These are phyloP conservation scores for Leptatherina wallacei DNA, from an alignment of 2,797 vertebrate species.

Conservation along the genomic window DNA sequence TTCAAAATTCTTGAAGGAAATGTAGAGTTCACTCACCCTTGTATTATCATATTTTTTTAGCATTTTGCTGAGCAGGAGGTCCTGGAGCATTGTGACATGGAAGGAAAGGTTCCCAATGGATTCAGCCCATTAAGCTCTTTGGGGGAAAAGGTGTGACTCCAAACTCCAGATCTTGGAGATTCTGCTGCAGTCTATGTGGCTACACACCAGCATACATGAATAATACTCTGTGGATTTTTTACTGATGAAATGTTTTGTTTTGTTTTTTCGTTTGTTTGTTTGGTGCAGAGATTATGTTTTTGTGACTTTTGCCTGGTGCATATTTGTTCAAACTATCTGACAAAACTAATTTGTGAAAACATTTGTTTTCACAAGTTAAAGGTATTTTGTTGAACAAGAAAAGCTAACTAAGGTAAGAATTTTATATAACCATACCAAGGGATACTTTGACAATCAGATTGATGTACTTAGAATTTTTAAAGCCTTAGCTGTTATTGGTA, in stretches of 20 bases:
- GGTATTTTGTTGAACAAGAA: neutral
- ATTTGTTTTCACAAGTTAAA: neutral
- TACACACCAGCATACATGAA: conserved; percentile 29
- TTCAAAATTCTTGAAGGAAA: conserved; percentile 42
- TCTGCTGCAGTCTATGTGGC: conserved; percentile 51
- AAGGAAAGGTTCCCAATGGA: conserved; percentile 51
- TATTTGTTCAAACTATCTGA: neutral
- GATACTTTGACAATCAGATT: no score
- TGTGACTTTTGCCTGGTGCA: neutral
- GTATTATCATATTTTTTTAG: conserved; percentile 49
- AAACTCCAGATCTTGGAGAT: conserved; percentile 59
- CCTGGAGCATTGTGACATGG: conserved; percentile 36
- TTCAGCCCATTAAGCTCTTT: conserved; percentile 62
- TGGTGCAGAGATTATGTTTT: neutral
- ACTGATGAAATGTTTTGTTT: conserved; percentile 44
- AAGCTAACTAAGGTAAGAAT: neutral
- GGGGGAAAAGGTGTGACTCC: conserved; percentile 52
- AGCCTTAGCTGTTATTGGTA: neutral
- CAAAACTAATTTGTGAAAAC: neutral
- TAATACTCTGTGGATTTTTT: conserved; percentile 11
- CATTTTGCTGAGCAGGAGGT: conserved; percentile 52
- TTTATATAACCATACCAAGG: neutral
- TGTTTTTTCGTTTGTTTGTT: conserved; percentile 16
- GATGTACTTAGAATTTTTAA: neutral
- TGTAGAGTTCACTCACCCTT: conserved; percentile 51